Conservation (phyloP, 1,140 invertebrate genomes). For the Atta colombica region DNA sequence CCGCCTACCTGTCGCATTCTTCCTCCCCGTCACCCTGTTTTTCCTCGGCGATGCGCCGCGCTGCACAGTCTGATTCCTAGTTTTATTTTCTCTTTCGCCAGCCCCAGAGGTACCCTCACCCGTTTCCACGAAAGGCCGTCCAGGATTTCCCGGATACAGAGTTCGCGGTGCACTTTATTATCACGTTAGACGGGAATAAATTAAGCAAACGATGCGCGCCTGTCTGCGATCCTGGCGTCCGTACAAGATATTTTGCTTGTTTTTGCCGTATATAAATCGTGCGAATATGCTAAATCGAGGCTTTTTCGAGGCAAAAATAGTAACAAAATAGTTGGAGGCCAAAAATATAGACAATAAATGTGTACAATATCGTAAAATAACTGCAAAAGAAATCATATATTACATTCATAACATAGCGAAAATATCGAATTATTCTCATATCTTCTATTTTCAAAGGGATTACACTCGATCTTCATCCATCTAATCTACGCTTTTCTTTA, state of each 20-base stretch:
- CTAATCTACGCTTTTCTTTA: constrained; percentile 8
- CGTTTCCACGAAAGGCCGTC: constrained; percentile 27
- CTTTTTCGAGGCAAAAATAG: not conserved
- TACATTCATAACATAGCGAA: not conserved
- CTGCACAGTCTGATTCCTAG: constrained; percentile 49
- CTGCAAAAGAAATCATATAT: not conserved
- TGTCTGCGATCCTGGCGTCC: not conserved
- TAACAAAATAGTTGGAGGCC: not conserved
- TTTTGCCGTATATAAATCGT: constrained; percentile 24
- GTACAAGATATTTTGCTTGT: constrained; percentile 25
- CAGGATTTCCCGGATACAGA: constrained; percentile 49
- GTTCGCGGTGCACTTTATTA: constrained; percentile 55
- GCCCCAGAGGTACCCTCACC: constrained; percentile 27
- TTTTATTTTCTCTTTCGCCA: constrained; percentile 54
- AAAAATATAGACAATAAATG: constrained; percentile 2
- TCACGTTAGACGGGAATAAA: constrained; percentile 51
- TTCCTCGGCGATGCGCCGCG: constrained; percentile 61
- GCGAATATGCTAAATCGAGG: constrained; percentile 11
- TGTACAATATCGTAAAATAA: not conserved
- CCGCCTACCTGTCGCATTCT: constrained; percentile 75
- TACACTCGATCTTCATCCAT: constrained; percentile 25
- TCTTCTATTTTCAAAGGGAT: constrained; percentile 9
- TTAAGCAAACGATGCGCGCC: constrained; percentile 33
- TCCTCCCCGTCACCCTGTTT: constrained; percentile 56
- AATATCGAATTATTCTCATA: constrained; percentile 12